These are phyloP conservation scores for Pipistrellus pygmaeus DNA, from an alignment of 2,797 vertebrate genomes.

Conservation along the genomic window DNA sequence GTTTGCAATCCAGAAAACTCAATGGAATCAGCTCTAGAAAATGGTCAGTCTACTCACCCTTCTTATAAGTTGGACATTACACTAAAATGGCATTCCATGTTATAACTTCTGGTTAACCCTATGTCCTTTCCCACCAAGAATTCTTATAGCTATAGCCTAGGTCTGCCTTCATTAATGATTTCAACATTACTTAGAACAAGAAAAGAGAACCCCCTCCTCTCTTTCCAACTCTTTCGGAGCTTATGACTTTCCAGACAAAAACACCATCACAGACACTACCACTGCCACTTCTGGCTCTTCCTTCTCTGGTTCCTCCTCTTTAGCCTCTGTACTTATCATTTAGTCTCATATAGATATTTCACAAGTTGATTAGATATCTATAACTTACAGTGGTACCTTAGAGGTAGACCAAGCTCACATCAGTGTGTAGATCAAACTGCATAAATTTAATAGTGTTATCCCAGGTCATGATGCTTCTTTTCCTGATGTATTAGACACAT, in stretches of 20 bases:
- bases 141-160: neutral
- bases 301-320: neutral
- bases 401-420: neutral
- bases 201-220: neutral
- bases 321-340: neutral
- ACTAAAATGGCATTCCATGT: neutral
- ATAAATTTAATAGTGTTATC: neutral
- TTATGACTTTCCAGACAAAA: neutral
- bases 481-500: neutral
- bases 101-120: neutral
- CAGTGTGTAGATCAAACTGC: neutral
- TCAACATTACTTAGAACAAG: neutral
- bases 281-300: neutral
- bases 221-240: neutral
- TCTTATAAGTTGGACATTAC: neutral
- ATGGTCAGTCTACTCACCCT: neutral
- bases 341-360: neutral
- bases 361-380: neutral
- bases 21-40: neutral
- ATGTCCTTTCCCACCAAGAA: neutral
- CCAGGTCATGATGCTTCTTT: neutral
- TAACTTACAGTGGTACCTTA: neutral
- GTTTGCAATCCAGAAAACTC: neutral
- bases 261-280: neutral
- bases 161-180: neutral